A percentile compares a stretch with the other conserved stretches of the same genome.
phyloP scores from a whole-genome alignment of 2,113 vertebrate species.

The Cettia cetti region DNA sequence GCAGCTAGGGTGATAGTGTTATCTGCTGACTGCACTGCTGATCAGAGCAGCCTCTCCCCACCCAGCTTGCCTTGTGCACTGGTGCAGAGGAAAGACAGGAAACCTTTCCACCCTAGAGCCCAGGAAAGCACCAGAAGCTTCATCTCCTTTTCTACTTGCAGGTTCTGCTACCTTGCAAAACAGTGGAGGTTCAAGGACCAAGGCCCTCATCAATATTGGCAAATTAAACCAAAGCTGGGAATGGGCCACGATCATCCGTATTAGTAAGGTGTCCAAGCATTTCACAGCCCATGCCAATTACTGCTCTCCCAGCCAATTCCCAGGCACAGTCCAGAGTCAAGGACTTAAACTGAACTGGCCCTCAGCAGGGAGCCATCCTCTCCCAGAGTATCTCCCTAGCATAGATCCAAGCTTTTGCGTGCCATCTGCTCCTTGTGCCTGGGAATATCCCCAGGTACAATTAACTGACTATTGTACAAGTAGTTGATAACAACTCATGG shows the following conservation, averaged over 20 bases:
- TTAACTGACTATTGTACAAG: neutral
- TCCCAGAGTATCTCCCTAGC: neutral
- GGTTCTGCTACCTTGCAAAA: neutral
- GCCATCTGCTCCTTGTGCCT: neutral
- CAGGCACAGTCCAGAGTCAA: neutral
- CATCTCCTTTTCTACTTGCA: neutral
- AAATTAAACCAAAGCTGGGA: neutral
- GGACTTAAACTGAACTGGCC: neutral
- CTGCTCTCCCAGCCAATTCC: neutral
- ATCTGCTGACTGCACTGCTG: conserved; percentile 32
- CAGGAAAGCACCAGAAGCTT: neutral
- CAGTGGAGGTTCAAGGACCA: neutral
- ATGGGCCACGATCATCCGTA: neutral
- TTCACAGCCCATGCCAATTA: neutral
- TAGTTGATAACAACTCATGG: neutral
- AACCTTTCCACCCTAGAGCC: neutral
- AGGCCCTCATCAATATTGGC: neutral
- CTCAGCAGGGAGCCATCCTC: neutral
- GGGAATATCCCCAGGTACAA: neutral
- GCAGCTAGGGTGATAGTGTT: neutral
- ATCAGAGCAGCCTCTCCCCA: neutral
- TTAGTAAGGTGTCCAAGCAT: neutral
- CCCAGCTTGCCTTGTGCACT: neutral
- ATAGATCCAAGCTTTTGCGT: neutral
- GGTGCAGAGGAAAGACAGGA: neutral